These are phyloP conservation scores for Charina bottae DNA, from an alignment of 2,113 vertebrate species.

Conservation along the genomic window DNA sequence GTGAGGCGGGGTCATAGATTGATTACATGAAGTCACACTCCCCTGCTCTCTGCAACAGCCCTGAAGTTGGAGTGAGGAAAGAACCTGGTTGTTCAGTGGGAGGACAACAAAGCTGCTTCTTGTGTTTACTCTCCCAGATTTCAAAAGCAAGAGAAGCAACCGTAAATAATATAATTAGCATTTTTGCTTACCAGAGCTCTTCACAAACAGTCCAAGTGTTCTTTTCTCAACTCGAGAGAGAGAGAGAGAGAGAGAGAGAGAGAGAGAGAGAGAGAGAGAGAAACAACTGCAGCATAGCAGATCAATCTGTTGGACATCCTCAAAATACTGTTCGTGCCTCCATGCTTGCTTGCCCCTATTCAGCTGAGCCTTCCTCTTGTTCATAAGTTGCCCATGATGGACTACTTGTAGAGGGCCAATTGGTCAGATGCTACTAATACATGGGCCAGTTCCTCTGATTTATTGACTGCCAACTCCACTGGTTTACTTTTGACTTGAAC, in stretches of 20 bases:
- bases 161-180: neutral
- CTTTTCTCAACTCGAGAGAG: neutral
- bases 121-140: neutral
- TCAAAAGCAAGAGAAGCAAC: neutral
- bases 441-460: neutral
- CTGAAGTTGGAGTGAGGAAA: neutral
- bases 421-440: neutral
- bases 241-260: neutral
- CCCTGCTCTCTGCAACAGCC: neutral
- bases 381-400: too few species aligned
- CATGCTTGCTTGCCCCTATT: neutral
- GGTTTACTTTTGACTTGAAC: neutral
- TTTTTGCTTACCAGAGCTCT: neutral
- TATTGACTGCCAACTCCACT: neutral
- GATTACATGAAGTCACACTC: neutral
- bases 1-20: neutral
- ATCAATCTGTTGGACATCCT: neutral
- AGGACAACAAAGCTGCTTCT: neutral
- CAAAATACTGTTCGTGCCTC: neutral
- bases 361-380: neutral
- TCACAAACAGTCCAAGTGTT: neutral
- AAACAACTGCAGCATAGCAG: neutral
- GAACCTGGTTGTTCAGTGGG: neutral
- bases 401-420: neutral
- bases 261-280: neutral